phyloP scores from a whole-genome alignment of 1,140 invertebrate genomes.

The Musca vetustissima region DNA sequence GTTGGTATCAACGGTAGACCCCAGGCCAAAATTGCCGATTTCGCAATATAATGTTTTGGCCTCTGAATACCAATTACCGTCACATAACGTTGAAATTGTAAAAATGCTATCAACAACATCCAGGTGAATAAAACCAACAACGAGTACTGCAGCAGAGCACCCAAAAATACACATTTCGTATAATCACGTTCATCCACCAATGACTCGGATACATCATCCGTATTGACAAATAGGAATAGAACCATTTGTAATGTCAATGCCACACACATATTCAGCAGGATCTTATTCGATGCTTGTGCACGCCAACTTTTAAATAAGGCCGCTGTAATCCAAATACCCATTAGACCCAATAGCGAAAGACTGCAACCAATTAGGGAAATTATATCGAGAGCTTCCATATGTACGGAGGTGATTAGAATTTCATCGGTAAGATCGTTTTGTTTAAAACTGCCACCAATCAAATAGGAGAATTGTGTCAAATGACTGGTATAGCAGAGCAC shows the following conservation, averaged over 20 bases:
- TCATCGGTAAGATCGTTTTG: constrained; percentile 45
- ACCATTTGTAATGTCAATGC: constrained; percentile 62
- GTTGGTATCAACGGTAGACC: constrained; percentile 60
- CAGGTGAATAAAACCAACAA: constrained; percentile 66
- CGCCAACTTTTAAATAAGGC: constrained; percentile 63
- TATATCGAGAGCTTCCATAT: constrained; percentile 59
- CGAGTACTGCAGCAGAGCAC: constrained; percentile 63
- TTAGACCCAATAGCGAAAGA: constrained; percentile 61
- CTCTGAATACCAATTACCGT: constrained; percentile 60
- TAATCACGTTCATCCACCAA: constrained; percentile 26
- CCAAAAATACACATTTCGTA: constrained; percentile 57
- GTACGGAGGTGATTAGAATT: constrained; percentile 46
- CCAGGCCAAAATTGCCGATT: constrained; percentile 60
- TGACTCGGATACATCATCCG: constrained; percentile 44
- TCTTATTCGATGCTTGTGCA: constrained; percentile 63
- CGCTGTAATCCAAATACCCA: constrained; percentile 63
- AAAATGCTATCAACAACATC: constrained; percentile 66
- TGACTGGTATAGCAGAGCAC: constrained; percentile 62
- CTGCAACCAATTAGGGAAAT: constrained; percentile 64
- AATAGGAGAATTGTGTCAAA: constrained; percentile 65
- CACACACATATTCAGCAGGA: constrained; percentile 63
- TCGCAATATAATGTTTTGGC: constrained; percentile 58
- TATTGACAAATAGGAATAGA: constrained; percentile 61
- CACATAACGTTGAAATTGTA: constrained; percentile 67
- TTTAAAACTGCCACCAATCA: constrained; percentile 56